Conservation (phyloP, 1,140 invertebrate genomes). For the Drosophila rufa region DNA sequence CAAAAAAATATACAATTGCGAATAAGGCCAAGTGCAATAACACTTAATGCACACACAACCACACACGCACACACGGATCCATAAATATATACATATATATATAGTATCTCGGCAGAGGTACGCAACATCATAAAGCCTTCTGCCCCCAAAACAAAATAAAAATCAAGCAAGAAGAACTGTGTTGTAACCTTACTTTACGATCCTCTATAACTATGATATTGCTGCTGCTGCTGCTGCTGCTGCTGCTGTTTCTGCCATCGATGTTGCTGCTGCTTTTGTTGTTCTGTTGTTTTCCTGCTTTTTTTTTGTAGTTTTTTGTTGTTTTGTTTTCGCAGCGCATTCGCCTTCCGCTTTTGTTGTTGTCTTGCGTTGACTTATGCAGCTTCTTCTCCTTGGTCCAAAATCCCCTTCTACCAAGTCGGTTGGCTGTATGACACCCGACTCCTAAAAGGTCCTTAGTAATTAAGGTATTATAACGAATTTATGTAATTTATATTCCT, state of each 20-base stretch:
- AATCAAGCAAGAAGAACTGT: slow-evolving; percentile 33
- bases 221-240: slow-evolving; percentile 20
- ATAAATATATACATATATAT: slow-evolving; percentile 12
- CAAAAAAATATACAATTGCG: slow-evolving; percentile 48
- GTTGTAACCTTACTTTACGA: slow-evolving; percentile 65
- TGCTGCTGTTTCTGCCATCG: slow-evolving; percentile 12
- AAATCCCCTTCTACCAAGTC: neutral
- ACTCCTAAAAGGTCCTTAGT: neutral
- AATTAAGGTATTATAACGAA: neutral
- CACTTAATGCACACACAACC: slow-evolving; percentile 36
- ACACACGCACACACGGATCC: neutral
- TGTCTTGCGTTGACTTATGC: slow-evolving; percentile 63
- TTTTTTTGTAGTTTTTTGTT: neutral
- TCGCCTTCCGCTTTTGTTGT: slow-evolving; percentile 65
- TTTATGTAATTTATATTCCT: neutral
- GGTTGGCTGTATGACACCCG: slow-evolving; percentile 12
- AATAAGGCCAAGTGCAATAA: slow-evolving; percentile 64
- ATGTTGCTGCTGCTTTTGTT: slow-evolving; percentile 32
- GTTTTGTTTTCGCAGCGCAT: slow-evolving; percentile 61
- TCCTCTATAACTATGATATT: slow-evolving; percentile 61
- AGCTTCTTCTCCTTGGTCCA: slow-evolving; percentile 46
- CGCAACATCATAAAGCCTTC: slow-evolving; percentile 47
- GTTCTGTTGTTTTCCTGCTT: neutral
- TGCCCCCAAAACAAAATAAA: slow-evolving; percentile 40
- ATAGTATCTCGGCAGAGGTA: slow-evolving; percentile 20